Base-by-base conservation (phyloP, 2,113 vertebrate species). In the Ivindomyrus marchei region DNA sequence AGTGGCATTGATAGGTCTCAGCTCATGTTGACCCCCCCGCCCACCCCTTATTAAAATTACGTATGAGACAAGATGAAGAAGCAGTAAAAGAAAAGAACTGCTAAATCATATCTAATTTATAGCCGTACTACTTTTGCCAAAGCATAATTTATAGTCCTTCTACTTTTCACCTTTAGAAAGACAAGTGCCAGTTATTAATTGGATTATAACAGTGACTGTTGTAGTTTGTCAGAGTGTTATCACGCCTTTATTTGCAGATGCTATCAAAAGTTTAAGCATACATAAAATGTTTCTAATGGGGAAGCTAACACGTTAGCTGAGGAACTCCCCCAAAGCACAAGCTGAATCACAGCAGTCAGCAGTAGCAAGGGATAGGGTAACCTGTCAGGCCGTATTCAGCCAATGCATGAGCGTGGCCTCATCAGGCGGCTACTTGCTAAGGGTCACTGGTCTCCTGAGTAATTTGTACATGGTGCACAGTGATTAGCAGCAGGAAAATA, bases 171-270 rank as follows among this genome's bases (percentile, higher is more conserved):
- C 36, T 80, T 77, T 80, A 80, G 13, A 80, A 80, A 36, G 36
- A 42, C 74, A 80, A 80, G 15, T 19, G 36, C 74, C 11, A 39
- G 74, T 80, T 80, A 80, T 80, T 42, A 80, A 80, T 42, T 17
- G 74, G 36, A 80, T 80, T 39, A 80, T 80, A 42, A 42, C 1
- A 42, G 15, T 6, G 31, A 42, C 36, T 42, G 31, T 80, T 80
- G 74, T 42, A 80, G 74, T 42, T 42, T 42, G 31, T 42, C 36
- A 42, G 15, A 80, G 74, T 80, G 36, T 19, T 80, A 42, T 80
- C 74, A 80, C 74, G 2, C 74, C 74, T 80, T 80, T 80, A 80
- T 80, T 80, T 80, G 74, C 74, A 80, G 74, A 80, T 39, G 70
- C 70, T 77, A 77, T 77, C 70, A 77, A 77, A 39, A 77, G 70